These are phyloP conservation scores for Megalurothrips usitatus DNA, from an alignment of 2,888 invertebrate genomes.

Conservation along the genomic window DNA sequence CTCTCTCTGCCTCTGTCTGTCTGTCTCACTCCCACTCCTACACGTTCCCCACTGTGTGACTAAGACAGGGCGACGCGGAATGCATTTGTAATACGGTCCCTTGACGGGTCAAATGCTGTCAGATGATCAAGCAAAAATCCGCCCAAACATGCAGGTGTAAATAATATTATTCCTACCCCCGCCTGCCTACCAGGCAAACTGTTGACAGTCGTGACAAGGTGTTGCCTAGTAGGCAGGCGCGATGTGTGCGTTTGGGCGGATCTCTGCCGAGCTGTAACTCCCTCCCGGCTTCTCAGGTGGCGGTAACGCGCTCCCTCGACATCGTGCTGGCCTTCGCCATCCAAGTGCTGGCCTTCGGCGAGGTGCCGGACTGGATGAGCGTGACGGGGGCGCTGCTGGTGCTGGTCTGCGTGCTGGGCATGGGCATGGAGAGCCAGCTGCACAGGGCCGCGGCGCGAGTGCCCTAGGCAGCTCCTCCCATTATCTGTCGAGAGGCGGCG, in stretches of 20 bases:
- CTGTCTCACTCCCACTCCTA: not conserved
- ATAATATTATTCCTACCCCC: no score
- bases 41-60: not conserved
- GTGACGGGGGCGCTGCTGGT: constrained; percentile 47
- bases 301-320: constrained; percentile 49
- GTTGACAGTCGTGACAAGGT: no score
- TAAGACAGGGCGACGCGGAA: not conserved
- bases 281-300: no score
- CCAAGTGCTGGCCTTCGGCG: constrained; percentile 48
- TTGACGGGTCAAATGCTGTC: no score
- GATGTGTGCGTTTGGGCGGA: no score
- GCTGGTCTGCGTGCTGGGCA: constrained; percentile 46
- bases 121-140: no score
- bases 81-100: no score
- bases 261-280: no score
- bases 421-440: constrained; percentile 47
- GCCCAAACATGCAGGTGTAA: no score
- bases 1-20: no score
- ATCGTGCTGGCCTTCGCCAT: constrained; percentile 49
- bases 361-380: constrained; percentile 46
- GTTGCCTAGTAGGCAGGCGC: no score
- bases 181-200: no score
- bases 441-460: not conserved
- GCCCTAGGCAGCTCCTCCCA: not conserved
- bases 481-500: not conserved